Percentiles rank a stretch among this genome's conserved stretches.
These are phyloP conservation scores for Echinometra lucunter DNA, from an alignment of 53 echinoderm and acorn worm species.

Conservation along the genomic window DNA sequence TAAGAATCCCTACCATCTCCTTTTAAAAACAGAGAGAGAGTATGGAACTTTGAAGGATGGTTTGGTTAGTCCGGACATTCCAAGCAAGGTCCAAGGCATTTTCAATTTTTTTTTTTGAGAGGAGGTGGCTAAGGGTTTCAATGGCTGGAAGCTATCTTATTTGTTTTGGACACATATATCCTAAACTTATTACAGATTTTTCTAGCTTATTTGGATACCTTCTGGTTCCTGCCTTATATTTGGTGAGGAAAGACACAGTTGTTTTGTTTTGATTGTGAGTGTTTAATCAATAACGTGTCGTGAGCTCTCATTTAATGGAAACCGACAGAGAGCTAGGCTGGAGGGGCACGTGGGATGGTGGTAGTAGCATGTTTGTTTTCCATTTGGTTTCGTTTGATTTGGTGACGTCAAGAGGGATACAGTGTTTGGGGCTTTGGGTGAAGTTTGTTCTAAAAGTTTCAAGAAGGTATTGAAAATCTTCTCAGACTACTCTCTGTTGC, in stretches of 20 bases:
- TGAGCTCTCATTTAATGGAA: conserved; percentile 35
- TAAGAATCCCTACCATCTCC: too few relatives aligned
- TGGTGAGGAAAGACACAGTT: conserved; percentile 13
- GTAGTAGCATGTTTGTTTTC: conserved; percentile 28
- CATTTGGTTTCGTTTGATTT: neutral
- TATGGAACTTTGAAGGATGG: neutral
- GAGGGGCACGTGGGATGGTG: conserved; percentile 40
- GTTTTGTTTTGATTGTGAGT: conserved; percentile 60
- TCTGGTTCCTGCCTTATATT: neutral
- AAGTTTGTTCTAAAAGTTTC: conserved; percentile 16
- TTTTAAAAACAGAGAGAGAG: too few relatives aligned
- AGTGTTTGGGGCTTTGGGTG: neutral
- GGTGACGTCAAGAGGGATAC: conserved; percentile 21
- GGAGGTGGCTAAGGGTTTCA: neutral
- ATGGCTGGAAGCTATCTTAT: neutral
- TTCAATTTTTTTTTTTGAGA: neutral
- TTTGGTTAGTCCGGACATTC: neutral
- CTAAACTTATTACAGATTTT: neutral
- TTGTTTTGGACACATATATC: neutral
- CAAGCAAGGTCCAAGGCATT: too few relatives aligned
- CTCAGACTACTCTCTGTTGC: too few relatives aligned
- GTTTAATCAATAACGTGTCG: conserved; percentile 61
- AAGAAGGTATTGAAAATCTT: neutral
- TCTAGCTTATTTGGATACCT: neutral
- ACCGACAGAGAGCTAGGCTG: neutral